These are phyloP conservation scores for Heliothis subflexa DNA, from an alignment of 1,140 invertebrate genomes.

Conservation along the genomic window DNA sequence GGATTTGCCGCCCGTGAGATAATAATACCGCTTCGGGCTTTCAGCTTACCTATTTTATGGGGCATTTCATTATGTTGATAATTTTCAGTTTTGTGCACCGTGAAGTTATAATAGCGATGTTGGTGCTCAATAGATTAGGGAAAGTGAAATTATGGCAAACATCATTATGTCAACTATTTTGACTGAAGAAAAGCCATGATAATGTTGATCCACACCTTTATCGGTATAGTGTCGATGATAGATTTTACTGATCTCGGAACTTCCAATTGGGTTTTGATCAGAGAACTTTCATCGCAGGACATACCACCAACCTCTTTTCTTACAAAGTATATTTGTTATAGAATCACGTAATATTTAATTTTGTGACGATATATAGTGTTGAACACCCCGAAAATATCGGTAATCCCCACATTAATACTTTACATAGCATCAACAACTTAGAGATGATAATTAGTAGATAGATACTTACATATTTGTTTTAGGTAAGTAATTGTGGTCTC, in stretches of 20 bases:
- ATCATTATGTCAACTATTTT: too few species aligned
- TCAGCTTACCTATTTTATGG: conserved; percentile 35
- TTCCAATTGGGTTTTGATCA: too few species aligned
- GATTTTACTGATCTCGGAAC: too few species aligned
- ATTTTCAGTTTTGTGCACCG: conserved; percentile 37
- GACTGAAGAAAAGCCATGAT: background rate
- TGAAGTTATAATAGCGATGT: background rate
- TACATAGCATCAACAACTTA: too few species aligned
- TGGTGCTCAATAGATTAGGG: background rate
- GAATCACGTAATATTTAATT: too few species aligned
- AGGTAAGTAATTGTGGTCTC: background rate
- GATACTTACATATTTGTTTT: background rate
- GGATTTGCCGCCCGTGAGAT: conserved; percentile 30
- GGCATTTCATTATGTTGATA: conserved; percentile 34
- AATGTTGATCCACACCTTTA: background rate
- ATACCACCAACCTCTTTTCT: too few species aligned
- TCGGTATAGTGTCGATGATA: too few species aligned
- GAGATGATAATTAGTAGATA: background rate
- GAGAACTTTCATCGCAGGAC: too few species aligned
- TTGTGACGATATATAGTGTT: too few species aligned
- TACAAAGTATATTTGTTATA: too few species aligned
- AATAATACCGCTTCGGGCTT: conserved; percentile 42
- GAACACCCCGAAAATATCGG: too few species aligned
- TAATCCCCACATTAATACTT: too few species aligned
- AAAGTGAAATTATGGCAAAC: background rate